Evolutionary conservation across 2,888 invertebrate genomes (phyloP).

Genomic region (Tenthredo scrophulariae): DNA sequence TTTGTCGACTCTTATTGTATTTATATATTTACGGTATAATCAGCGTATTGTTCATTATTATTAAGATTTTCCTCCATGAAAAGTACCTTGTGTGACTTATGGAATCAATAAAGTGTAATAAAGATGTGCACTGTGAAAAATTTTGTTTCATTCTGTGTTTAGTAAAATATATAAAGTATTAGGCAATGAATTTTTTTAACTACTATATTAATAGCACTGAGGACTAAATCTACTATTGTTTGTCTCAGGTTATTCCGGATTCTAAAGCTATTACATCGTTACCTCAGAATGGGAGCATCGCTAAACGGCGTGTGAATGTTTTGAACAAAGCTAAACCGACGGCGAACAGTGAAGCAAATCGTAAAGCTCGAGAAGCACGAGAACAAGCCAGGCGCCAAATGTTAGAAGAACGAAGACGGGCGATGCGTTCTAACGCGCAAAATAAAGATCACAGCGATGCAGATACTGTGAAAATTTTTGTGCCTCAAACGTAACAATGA

Average conservation of each 20-base stretch:
- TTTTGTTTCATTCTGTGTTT: not conserved
- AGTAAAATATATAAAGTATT: not conserved
- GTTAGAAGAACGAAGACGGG: constrained; percentile 87
- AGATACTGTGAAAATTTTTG: constrained; percentile 74
- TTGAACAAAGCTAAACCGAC: constrained; percentile 70
- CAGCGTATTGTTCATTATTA: not conserved
- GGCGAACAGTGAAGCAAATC: constrained; percentile 77
- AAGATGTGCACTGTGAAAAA: not conserved
- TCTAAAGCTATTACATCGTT: constrained; percentile 61
- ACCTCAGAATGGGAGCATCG: constrained; percentile 68
- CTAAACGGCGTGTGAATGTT: constrained; percentile 69
- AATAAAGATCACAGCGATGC: constrained; percentile 62
- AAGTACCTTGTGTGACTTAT: not conserved
- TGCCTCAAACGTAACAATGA: constrained; percentile 75
- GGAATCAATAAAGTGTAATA: not conserved
- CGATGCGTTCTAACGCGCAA: constrained; percentile 77
- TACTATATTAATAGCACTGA: not conserved
- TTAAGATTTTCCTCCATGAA: not conserved
- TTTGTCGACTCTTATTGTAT: not conserved
- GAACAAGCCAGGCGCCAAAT: constrained; percentile 88
- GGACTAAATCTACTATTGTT: constrained; percentile 27
- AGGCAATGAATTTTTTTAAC: not conserved
- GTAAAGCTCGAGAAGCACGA: constrained; percentile 81
- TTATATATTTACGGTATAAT: not conserved
- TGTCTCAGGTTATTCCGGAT: constrained; percentile 67